Percentiles rank a stretch among this genome's conserved stretches.
Evolutionary conservation across 1,140 invertebrate species (phyloP).

Genomic region (Aethina tumida): DNA sequence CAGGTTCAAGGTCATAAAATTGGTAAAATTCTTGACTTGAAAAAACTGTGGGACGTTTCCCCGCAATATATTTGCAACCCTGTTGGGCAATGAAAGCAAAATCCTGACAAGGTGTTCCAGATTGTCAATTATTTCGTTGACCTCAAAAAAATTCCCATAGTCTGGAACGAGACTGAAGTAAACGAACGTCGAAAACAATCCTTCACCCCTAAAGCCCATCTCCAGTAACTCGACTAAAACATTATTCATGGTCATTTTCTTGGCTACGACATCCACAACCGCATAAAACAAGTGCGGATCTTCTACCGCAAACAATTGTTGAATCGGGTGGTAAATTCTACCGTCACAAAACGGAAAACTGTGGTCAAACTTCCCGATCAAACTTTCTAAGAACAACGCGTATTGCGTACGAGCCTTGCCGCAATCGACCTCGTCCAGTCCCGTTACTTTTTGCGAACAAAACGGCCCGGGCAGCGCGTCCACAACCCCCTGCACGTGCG

Average conservation of each 20-base stretch:
- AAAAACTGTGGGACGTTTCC: constrained; percentile 47
- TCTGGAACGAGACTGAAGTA: constrained; percentile 23
- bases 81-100: constrained; percentile 52
- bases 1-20: constrained; percentile 49
- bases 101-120: constrained; percentile 51
- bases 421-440: constrained; percentile 37
- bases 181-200: constrained; percentile 42
- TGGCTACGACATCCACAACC: constrained; percentile 37
- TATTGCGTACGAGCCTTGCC: constrained; percentile 34
- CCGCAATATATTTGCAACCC: constrained; percentile 54
- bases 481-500: constrained; percentile 19
- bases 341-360: constrained; percentile 41
- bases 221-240: constrained; percentile 38
- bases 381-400: constrained; percentile 35
- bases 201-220: constrained; percentile 45
- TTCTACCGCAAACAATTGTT: constrained; percentile 42
- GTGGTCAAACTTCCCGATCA: constrained; percentile 40
- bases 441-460: constrained; percentile 49
- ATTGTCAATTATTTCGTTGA: constrained; percentile 21
- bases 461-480: constrained; percentile 47
- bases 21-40: constrained; percentile 44
- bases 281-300: constrained; percentile 43
- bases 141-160: constrained; percentile 18
- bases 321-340: constrained; percentile 32
- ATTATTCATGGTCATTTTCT: constrained; percentile 30